Base-by-base conservation (phyloP, 2,888 invertebrate species). In the Trissonchulus latispiculum region DNA sequence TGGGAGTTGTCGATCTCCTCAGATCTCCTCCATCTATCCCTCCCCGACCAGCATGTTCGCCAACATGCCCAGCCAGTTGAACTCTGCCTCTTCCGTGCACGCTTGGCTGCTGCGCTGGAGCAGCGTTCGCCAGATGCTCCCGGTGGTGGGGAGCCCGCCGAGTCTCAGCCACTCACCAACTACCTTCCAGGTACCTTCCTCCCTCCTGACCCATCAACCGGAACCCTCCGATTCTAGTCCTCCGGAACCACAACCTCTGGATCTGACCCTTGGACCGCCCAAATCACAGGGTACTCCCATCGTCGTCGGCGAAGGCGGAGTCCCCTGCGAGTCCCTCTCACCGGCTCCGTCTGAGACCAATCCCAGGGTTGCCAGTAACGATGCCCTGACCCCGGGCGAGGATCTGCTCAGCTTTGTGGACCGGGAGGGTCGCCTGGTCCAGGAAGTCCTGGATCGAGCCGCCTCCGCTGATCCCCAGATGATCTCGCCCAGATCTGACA, bases 391-490 rank as follows among this genome's bases (percentile, higher is more conserved):
- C 8, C 48, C 48, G 48, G 64, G 77, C n/a, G 78, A 78, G 70
- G 76, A 77, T 59, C 72, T 78, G 37, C 70, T 78, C 59, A 77
- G 77, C 35, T 77, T 78, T 72, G 70, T 77, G 36, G 76, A 78
- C 64, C 75, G 75, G 32, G 77, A 75, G 23, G 75, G 76, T 18
- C 72, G 74, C 62, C 74, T 76, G 33, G 73, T 77, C 28, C 76
- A 78, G 31, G 73, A 76, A 37, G 61, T 77, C 35, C 64, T 78
- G 72, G 75, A 71, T 35, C 75, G 75, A 33, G 76, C 75, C 35
- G 73, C 73, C 33, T 48, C 48, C 48, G 23, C 8, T 48, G 48
- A 48, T 8, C 48, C 48, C 48, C 48, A 48, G 48, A 23, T 8
- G 8, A 23, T 48, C 48, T 48, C 48, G 8, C 23, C 48, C 48